Base-by-base conservation (phyloP, 2,113 vertebrate genomes). In the Puma concolor region DNA sequence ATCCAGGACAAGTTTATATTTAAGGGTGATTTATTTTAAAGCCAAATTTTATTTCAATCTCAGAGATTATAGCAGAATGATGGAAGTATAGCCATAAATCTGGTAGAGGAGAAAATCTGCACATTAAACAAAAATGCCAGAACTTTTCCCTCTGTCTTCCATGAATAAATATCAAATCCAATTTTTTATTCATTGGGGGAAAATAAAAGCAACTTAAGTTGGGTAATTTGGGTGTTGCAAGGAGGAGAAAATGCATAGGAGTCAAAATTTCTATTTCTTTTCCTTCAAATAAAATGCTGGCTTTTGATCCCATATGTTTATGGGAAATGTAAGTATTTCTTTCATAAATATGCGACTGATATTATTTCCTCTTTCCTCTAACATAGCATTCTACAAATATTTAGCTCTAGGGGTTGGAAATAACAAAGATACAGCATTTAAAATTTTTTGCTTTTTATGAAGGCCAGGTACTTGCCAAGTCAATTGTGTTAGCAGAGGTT, bases 291-390 rank as follows among this genome's bases (percentile, higher is more conserved):
- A 92, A 69, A 86, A 52, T 95, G 31, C 80, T 97, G 90, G 57
- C 74, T 87, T 92, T 74, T 60, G 44, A 94, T 66, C 48, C 10
- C 36, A 52, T 67, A 23, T 80, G n/a, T 80, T 95, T 90, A 57
- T 96, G 14, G 27, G 29, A 94, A 96, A 69, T 74, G 89, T 66
- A 96, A 93, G 95, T 88, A 57, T 87, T 92, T 80, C 14, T 86
- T 84, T 83, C 9, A 82, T 52, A 92, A 90, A 92, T 84, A 69
- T 44, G 27, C 77, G 52, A 31, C 82, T 82, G 4, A 52, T 23
- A 88, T 79, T 74, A 79, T 66, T 95, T 95, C 91, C 19, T 74
- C 48, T 94, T 69, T 84, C 8, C 15, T 60, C 33, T 48, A 52
- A 33, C 13, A 63, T 5, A 87, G 16, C 2, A 50, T 63, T 94